Evolutionary conservation across 92 coral and sea anemone genomes (phyloP).

Genomic region (Siderastrea siderea): DNA sequence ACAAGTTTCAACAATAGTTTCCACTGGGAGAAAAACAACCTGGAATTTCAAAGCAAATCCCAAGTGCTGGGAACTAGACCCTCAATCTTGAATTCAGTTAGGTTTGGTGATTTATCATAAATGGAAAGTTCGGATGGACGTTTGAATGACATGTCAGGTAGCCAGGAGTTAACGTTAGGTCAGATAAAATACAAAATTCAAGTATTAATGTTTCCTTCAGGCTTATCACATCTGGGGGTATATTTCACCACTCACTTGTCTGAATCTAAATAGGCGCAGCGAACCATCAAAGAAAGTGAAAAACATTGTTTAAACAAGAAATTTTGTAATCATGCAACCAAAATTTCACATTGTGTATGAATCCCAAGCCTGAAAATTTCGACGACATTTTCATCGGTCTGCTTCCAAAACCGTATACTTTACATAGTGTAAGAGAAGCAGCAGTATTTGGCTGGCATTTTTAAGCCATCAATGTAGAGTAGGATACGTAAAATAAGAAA

Average conservation of each 20-base stretch:
- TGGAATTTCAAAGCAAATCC: too few species aligned
- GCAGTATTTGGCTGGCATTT: not conserved
- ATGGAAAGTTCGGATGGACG: too few species aligned
- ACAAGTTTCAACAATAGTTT: too few species aligned
- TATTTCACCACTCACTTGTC: not conserved
- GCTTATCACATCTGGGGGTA: too few species aligned
- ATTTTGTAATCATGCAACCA: not conserved
- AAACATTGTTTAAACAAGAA: not conserved
- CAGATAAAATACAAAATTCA: not conserved
- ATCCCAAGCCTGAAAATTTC: not conserved
- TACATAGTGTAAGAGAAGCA: not conserved
- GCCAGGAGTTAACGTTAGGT: too few species aligned
- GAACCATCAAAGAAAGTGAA: not conserved
- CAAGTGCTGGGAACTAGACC: too few species aligned
- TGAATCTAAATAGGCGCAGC: not conserved
- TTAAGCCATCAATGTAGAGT: not conserved
- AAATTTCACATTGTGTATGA: conserved; percentile 27
- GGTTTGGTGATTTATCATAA: too few species aligned
- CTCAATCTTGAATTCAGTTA: too few species aligned
- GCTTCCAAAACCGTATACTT: not conserved
- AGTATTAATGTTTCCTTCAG: not conserved
- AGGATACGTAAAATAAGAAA: not conserved
- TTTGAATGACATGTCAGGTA: too few species aligned
- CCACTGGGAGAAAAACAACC: too few species aligned
- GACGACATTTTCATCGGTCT: not conserved